Conservation (phyloP, 1,140 invertebrate species). For the Cephus cinctus region DNA sequence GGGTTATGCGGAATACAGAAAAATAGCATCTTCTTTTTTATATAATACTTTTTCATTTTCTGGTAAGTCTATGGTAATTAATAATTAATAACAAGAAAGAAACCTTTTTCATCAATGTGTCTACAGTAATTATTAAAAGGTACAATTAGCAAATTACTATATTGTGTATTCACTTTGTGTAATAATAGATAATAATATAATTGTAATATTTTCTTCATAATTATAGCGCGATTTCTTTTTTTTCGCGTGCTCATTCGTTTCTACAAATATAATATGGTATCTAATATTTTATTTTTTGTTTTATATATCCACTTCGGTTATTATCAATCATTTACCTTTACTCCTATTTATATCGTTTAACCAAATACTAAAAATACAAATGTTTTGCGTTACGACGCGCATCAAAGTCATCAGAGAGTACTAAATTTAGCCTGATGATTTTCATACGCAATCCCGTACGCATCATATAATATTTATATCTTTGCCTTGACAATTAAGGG, state of each 20-base stretch:
- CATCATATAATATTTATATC: constrained; percentile 41
- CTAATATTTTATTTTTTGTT: constrained; percentile 46
- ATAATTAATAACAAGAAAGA: constrained; percentile 49
- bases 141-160: constrained; percentile 59
- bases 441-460: constrained; percentile 30
- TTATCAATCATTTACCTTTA: constrained; percentile 51
- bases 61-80: constrained; percentile 54
- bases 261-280: constrained; percentile 56
- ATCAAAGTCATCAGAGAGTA: constrained; percentile 38
- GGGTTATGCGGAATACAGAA: constrained; percentile 31
- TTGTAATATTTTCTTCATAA: constrained; percentile 52
- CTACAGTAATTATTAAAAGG: constrained; percentile 58
- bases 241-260: constrained; percentile 48
- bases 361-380: constrained; percentile 56
- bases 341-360: constrained; percentile 51
- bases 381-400: constrained; percentile 40
- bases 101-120: constrained; percentile 53
- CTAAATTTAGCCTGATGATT: constrained; percentile 24
- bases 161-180: constrained; percentile 56
- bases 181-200: constrained; percentile 57
- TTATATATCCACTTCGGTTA: constrained; percentile 49
- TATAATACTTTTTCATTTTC: constrained; percentile 55
- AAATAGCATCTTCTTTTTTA: constrained; percentile 45
- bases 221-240: constrained; percentile 49
- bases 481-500: constrained; percentile 46